phyloP scores from a whole-genome alignment of 2,888 invertebrate species.

The Lasioglossum lativentre region DNA sequence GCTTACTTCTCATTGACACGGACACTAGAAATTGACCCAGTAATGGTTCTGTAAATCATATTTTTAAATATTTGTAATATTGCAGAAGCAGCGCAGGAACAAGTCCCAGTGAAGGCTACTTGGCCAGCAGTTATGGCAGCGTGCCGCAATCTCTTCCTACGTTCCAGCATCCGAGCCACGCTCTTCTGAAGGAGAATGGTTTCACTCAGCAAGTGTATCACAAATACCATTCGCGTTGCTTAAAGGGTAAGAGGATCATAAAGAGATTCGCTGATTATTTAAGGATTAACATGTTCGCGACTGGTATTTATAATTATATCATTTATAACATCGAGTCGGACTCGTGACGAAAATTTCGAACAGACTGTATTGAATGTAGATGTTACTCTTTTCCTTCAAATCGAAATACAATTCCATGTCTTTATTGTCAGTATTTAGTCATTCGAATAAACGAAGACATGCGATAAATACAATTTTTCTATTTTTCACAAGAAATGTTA shows the following conservation, averaged over 20 bases:
- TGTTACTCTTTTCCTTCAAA: too few species aligned
- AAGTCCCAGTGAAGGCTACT: slow-evolving; percentile 88
- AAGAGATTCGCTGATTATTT: background rate
- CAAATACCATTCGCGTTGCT: slow-evolving; percentile 97
- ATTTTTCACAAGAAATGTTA: too few species aligned
- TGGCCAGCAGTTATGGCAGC: slow-evolving; percentile 91
- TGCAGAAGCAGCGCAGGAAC: slow-evolving; percentile 91
- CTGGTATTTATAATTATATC: too few species aligned
- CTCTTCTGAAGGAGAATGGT: slow-evolving; percentile 97
- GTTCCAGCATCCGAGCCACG: slow-evolving; percentile 98
- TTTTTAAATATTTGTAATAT: slow-evolving; percentile 27
- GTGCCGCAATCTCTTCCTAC: slow-evolving; percentile 94
- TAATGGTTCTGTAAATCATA: background rate
- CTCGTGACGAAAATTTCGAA: too few species aligned
- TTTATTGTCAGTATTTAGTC: too few species aligned
- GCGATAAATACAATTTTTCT: too few species aligned
- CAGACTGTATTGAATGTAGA: too few species aligned
- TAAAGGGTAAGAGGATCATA: slow-evolving; percentile 89
- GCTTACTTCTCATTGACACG: background rate
- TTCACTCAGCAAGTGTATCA: slow-evolving; percentile 99
- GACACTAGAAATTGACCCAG: background rate
- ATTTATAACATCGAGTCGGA: too few species aligned
- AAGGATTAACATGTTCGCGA: too few species aligned
- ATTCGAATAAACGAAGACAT: too few species aligned
- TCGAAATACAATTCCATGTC: too few species aligned